Evolutionary conservation across 92 coral and sea anemone genomes (phyloP), one percentile per base, ranked within the genome.

Genomic region (Pocillopora grandis): DNA sequence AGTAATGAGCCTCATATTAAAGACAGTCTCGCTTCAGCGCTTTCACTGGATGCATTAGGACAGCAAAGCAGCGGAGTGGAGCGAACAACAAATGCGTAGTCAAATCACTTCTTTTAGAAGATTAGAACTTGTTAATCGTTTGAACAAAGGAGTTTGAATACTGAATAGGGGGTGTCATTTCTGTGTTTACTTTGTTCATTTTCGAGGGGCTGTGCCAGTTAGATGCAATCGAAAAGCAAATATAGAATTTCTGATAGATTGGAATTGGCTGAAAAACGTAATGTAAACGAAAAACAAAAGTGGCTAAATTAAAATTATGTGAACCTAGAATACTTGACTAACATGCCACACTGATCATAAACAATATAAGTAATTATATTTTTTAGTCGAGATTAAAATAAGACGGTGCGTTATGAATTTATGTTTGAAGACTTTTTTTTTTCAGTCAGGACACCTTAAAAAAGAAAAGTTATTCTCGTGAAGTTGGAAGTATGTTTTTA

Each of bases 91-190:
- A 72, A 62, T 33, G 65, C 73, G 55, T 16, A 60, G 49, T 33
- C n/a, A 64, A 82, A 83, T 62, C 72, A 73, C 33, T 81, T 74
- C 86, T 83, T 62, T 62, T 83, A 73, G 75, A 63, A 55, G 80
- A 73, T 73, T 65, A 65, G 72, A 16, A 74, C 20, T 79, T 56
- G 86, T 65, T 83, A 74, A 83, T 73, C 86, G 74, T 57, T 48
- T 48, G 73, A 75, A 83, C 74, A 83, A 74, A 83, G 64, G 86
- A 66, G 12, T 74, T 83, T 83, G 86, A 83, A 74, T 63, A 62
- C 42, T 74, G 57, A 62, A 75, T 63, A 35, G 70, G 55, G 12
- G 79, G 79, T 73, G 86, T 83, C 80, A 65, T 74, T 62, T 83
- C 63, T 74, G 8, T 83, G 74, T 62, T 73, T 83, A 61, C 72